Conservation (phyloP, 2,888 invertebrate species). For the Chamaedrilus cognettii region DNA sequence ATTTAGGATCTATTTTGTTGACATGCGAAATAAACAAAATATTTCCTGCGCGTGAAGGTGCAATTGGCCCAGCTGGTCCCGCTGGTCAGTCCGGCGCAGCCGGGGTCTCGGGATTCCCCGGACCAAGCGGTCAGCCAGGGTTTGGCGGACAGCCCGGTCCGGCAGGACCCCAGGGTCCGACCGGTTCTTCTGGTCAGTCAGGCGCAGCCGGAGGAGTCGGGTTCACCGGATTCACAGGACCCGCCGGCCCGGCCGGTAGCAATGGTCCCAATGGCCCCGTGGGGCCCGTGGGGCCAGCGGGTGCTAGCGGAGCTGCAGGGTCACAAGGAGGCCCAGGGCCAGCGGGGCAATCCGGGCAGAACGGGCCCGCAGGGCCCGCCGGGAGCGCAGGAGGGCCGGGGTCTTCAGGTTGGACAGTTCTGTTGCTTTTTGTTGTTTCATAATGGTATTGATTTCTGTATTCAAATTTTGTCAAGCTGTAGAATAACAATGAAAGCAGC, state of each 20-base stretch:
- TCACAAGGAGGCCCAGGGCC: too few species aligned
- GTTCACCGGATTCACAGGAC: constrained; percentile 9
- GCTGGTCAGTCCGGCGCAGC: constrained; percentile 22
- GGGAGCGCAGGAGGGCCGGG: too few species aligned
- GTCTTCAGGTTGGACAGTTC: too few species aligned
- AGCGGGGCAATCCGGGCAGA: too few species aligned
- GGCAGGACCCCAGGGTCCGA: constrained; percentile 3
- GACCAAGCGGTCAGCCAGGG: constrained; percentile 7
- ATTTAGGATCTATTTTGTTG: constrained; percentile 9
- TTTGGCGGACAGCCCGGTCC: constrained; percentile 9
- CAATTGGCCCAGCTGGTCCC: constrained; percentile 23
- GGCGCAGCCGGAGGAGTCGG: constrained; percentile 12
- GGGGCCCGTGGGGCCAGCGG: constrained; percentile 14
- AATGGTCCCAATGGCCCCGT: constrained; percentile 6
- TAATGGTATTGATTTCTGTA: too few species aligned
- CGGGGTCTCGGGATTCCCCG: constrained; percentile 13
- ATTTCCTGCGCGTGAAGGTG: constrained; percentile 17
- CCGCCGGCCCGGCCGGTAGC: neutral
- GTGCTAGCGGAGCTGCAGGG: neutral
- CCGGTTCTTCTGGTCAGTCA: constrained; percentile 4
- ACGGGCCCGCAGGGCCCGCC: too few species aligned
- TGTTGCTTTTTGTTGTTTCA: too few species aligned
- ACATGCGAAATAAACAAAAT: constrained; percentile 11
- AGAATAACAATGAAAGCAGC: too few species aligned
- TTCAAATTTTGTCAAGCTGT: too few species aligned